These are phyloP conservation scores for Trematocara macrostoma DNA, from an alignment of 2,113 vertebrate species.

Conservation along the genomic window DNA sequence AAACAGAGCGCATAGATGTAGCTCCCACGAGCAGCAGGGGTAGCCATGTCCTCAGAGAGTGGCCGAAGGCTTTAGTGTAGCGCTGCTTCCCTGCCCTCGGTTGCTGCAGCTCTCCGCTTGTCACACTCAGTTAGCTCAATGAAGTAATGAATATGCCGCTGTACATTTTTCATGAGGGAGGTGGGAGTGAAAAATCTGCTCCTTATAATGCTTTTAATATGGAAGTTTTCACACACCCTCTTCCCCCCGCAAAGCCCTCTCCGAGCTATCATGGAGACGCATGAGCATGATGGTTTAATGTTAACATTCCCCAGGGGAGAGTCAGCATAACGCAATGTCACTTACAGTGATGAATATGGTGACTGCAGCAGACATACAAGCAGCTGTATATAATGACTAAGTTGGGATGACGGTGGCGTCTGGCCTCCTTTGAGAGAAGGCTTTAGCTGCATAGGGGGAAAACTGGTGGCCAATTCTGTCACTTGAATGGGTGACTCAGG, in stretches of 20 bases:
- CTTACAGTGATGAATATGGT: conserved; percentile 52
- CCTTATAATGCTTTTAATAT: conserved; percentile 61
- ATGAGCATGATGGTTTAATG: conserved; percentile 57
- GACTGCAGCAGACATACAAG: conserved; percentile 38
- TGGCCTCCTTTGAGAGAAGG: not conserved
- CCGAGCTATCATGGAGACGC: conserved; percentile 39
- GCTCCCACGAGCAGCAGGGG: conserved; percentile 39
- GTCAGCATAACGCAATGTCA: conserved; percentile 57
- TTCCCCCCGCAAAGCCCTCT: conserved; percentile 10
- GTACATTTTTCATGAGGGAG: conserved; percentile 70
- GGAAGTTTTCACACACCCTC: conserved; percentile 55
- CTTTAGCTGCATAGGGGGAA: not conserved
- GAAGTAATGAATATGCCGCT: conserved; percentile 67
- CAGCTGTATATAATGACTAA: conserved; percentile 35
- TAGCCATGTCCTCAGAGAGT: conserved; percentile 58
- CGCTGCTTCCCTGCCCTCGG: conserved; percentile 53
- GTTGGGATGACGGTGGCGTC: not conserved
- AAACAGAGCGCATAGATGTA: conserved; percentile 41
- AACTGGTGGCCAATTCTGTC: not conserved
- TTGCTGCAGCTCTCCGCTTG: conserved; percentile 59
- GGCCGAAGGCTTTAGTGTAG: conserved; percentile 50
- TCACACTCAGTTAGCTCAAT: conserved; percentile 71
- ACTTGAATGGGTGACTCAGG: not conserved
- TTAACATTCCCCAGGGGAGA: conserved; percentile 49
- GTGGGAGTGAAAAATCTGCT: conserved; percentile 57